phyloP scores from a whole-genome alignment of 2,113 vertebrate species.

The Regulus satrapa region DNA sequence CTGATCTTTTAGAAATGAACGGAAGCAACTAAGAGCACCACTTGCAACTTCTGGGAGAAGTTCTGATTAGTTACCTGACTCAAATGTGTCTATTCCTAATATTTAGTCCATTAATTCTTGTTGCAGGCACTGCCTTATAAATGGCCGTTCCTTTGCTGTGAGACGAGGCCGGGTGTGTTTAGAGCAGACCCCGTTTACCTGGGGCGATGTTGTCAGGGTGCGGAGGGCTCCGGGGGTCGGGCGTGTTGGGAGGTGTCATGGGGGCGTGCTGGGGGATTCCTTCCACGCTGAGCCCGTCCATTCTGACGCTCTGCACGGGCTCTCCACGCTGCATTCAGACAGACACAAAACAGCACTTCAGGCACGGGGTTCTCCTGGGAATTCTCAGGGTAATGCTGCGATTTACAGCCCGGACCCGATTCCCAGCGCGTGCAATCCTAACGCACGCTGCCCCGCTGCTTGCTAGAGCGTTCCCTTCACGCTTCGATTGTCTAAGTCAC shows the following conservation, averaged over 20 bases:
- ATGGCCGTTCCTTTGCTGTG: not conserved
- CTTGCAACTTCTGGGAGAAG: not conserved
- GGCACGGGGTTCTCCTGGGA: not conserved
- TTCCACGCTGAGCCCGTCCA: slow-evolving; percentile 47
- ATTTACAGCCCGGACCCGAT: not conserved
- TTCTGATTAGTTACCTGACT: not conserved
- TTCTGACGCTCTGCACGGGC: slow-evolving; percentile 62
- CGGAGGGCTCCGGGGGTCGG: slow-evolving; percentile 71
- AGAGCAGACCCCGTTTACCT: no score
- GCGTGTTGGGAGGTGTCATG: slow-evolving; percentile 74
- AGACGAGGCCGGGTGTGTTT: no score
- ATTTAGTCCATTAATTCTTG: not conserved
- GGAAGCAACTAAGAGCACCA: not conserved
- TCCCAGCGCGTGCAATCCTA: not conserved
- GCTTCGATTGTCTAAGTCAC: not conserved
- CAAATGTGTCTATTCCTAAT: not conserved
- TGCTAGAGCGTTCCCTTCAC: not conserved
- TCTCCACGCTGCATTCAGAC: slow-evolving; percentile 62
- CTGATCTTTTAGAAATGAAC: not conserved
- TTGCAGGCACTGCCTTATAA: not conserved
- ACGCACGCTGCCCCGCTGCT: not conserved
- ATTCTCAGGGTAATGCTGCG: no score
- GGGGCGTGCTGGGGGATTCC: slow-evolving; percentile 67
- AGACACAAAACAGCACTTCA: slow-evolving; percentile 23
- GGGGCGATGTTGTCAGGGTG: slow-evolving; percentile 88